A percentile compares a stretch with the other conserved stretches of the same genome.
These are phyloP conservation scores for Suillia variegata DNA, from an alignment of 2,888 invertebrate species.

Conservation along the genomic window DNA sequence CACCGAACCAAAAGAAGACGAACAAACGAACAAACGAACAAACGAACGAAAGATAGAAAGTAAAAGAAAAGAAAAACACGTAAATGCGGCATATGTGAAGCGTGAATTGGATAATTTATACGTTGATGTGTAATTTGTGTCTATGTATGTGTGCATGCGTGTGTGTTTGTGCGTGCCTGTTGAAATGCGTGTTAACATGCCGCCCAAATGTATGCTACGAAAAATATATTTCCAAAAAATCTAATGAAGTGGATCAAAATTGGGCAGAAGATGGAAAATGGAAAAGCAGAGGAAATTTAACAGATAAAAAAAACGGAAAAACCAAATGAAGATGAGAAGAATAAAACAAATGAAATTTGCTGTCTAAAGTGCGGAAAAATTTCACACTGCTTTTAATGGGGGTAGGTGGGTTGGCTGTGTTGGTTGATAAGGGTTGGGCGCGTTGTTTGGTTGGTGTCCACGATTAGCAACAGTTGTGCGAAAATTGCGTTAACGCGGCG, in stretches of 20 bases:
- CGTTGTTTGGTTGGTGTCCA: neutral
- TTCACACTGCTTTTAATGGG: neutral
- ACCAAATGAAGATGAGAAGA: neutral
- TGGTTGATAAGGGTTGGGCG: too few relatives aligned
- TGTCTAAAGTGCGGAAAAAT: slow-evolving; percentile 10
- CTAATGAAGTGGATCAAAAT: slow-evolving; percentile 37
- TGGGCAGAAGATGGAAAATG: slow-evolving; percentile 9
- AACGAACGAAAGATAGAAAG: too few relatives aligned
- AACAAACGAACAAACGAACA: slow-evolving; percentile 2
- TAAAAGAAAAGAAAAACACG: too few relatives aligned
- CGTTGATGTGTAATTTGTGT: slow-evolving; percentile 18
- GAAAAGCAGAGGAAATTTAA: neutral
- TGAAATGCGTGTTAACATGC: slow-evolving; percentile 12
- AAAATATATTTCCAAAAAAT: slow-evolving; percentile 28
- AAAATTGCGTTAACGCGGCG: slow-evolving; percentile 17
- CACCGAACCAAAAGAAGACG: neutral
- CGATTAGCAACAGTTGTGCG: slow-evolving; percentile 51
- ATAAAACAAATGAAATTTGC: neutral
- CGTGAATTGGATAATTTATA: slow-evolving; percentile 53
- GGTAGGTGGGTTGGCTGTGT: slow-evolving; percentile 11
- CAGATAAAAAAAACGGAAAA: neutral
- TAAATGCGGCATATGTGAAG: slow-evolving; percentile 33
- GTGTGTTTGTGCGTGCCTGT: slow-evolving; percentile 15
- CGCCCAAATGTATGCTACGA: slow-evolving; percentile 15
- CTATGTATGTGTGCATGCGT: slow-evolving; percentile 17